Conservation (phyloP, 2,113 vertebrate species). For the Porphyrio hochstetteri region DNA sequence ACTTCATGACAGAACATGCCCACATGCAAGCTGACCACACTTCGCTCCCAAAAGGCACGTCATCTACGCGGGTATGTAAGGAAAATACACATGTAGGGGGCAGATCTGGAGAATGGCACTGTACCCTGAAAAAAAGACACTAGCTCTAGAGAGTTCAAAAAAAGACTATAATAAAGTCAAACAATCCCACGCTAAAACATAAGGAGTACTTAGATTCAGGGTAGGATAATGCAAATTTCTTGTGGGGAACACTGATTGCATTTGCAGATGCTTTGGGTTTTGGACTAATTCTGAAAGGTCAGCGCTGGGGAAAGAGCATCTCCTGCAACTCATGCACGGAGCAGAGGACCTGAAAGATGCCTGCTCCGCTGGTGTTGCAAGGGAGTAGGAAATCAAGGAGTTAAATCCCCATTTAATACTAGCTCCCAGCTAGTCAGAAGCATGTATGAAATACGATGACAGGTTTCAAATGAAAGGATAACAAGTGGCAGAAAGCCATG, state of each 20-base stretch:
- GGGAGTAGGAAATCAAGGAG: background rate
- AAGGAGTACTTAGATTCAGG: background rate
- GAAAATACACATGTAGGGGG: background rate
- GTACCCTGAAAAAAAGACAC: background rate
- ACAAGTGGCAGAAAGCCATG: background rate
- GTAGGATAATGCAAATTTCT: background rate
- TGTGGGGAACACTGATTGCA: background rate
- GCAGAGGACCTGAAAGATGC: background rate
- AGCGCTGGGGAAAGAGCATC: background rate
- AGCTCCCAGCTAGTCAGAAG: background rate
- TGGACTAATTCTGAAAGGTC: background rate
- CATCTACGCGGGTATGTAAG: background rate
- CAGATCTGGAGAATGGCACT: background rate
- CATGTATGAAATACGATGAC: background rate
- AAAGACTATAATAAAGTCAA: background rate
- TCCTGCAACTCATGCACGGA: background rate
- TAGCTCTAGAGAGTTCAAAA: background rate
- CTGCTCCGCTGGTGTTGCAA: background rate
- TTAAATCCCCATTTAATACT: background rate
- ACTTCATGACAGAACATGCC: background rate
- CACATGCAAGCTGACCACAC: accelerated
- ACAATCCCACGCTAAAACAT: background rate
- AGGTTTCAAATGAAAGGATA: background rate
- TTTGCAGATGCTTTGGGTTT: background rate
- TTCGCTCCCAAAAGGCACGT: background rate